Conservation (phyloP, 1,140 invertebrate species). For the Drosophila grimshawi region DNA sequence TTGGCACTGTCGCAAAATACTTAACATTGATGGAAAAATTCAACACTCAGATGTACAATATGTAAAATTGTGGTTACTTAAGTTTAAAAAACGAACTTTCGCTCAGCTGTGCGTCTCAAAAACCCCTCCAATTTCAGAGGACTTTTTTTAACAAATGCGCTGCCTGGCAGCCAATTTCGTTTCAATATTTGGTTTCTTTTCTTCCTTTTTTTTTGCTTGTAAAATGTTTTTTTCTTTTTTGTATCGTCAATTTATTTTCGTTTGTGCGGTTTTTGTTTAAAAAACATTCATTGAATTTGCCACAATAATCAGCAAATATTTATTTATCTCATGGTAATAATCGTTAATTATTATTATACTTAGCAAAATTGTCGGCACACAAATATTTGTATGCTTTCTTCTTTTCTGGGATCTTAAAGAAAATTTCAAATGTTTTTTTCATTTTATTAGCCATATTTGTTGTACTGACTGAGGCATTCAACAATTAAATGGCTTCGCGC, state of each 20-base stretch:
- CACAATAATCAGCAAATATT: conserved; percentile 69
- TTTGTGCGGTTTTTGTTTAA: conserved; percentile 24
- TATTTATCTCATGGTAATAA: conserved; percentile 33
- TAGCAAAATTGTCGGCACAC: conserved; percentile 65
- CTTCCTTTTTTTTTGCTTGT: conserved; percentile 12
- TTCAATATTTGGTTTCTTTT: conserved; percentile 9
- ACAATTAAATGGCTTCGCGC: conserved; percentile 57
- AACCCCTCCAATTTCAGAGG: conserved; percentile 5
- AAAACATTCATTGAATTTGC: conserved; percentile 31
- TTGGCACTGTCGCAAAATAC: conserved; percentile 72
- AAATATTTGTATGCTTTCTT: conserved; percentile 22
- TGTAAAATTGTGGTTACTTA: conserved; percentile 67
- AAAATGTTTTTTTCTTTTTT: conserved; percentile 13
- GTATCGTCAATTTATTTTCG: neutral
- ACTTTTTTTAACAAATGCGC: conserved; percentile 45
- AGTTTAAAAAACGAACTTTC: conserved; percentile 42
- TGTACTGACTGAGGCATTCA: conserved; percentile 77
- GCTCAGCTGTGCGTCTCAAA: conserved; percentile 6
- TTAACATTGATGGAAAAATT: conserved; percentile 78
- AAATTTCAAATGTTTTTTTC: conserved; percentile 13
- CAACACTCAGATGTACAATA: conserved; percentile 76
- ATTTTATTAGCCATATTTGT: conserved; percentile 16
- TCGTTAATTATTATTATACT: conserved; percentile 51
- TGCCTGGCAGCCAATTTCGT: conserved; percentile 44
- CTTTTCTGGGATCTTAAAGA: conserved; percentile 18